Evolutionary conservation across 1,140 invertebrate species (phyloP), one percentile per base, ranked within the genome.

Genomic region (Octopus bimaculoides): DNA sequence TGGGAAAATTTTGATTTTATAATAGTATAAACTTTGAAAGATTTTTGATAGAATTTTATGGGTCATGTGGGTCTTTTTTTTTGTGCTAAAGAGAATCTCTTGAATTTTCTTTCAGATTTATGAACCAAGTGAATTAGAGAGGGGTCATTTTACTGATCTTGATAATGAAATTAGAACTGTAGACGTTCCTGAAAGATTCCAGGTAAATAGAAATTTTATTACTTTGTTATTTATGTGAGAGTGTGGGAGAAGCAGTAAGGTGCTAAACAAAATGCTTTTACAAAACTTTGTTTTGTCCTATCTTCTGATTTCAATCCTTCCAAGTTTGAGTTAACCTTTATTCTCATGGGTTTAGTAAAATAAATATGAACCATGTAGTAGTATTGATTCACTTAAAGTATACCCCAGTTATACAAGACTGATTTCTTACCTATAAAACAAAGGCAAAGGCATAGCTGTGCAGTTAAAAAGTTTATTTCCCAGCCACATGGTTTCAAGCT

Each of bases 91-190:
- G 1, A 41, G 26, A 41, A 41, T 41, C 26, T 41, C 3, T 41
- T 41, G 3, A 41, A 41, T 71, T 9, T 10, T 71, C 80, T 76
- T 82, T 14, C 79, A 90, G 91, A 94, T 99, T 78, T 99, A 98
- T 89, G 98, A 99, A 88, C 98, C 98, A 0, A 96, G 94, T 88
- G 98, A 99, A 89, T 91, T 99, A 75, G 98, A 99, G 90, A 92
- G 97, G 78, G 97, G 96, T 61, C 97, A 98, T 85, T 96, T 99
- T 81, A 98, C 97, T 0, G 96, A 98, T 88, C 90, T 95, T 81
- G 97, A 99, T 88, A 98, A 97, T 90, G 94, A 96, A 88, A 94
- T 96, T 75, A 82, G 89, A 78, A 86, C 83, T 17, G 89, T 89
- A 53, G 92, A 92, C 81, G 86, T 89, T 79, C 92, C 92, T 10